phyloP scores from a whole-genome alignment of 2,888 invertebrate genomes.

The Drosophila rubida region DNA sequence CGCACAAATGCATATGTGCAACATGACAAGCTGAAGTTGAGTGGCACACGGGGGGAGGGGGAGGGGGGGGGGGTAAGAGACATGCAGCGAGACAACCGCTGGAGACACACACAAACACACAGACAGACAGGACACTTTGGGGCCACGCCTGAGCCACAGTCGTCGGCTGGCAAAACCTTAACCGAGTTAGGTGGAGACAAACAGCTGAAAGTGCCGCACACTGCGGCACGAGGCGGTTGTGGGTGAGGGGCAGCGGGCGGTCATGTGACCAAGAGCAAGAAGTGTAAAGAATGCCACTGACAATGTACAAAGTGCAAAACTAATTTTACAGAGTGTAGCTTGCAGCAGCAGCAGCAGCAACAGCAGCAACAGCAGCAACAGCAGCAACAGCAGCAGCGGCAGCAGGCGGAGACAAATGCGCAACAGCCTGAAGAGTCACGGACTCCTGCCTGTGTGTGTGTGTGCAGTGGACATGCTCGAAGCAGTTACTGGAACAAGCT shows the following conservation, averaged over 20 bases:
- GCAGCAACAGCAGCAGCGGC: constrained; percentile 30
- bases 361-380: constrained; percentile 14
- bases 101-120: constrained; percentile 25
- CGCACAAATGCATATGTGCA: constrained; percentile 58
- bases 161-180: constrained; percentile 56
- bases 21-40: constrained; percentile 71
- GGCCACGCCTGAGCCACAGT: constrained; percentile 36
- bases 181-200: constrained; percentile 63
- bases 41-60: constrained; percentile 34
- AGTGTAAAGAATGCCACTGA: constrained; percentile 79
- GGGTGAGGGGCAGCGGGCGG: background rate
- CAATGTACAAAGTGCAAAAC: constrained; percentile 82
- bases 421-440: constrained; percentile 54
- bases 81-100: constrained; percentile 13
- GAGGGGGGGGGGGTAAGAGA: constrained; percentile 8
- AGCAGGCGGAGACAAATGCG: constrained; percentile 40
- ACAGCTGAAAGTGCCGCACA: constrained; percentile 43
- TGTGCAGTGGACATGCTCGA: constrained; percentile 18
- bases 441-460: constrained; percentile 24
- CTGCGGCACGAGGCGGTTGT: too few species aligned
- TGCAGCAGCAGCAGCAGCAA: constrained; percentile 40
- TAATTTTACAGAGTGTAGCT: constrained; percentile 80
- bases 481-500: constrained; percentile 45
- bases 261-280: constrained; percentile 53
- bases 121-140: constrained; percentile 22